Evolutionary conservation across 2,888 invertebrate species (phyloP).

Genomic region (Leptopterna dolabrata): DNA sequence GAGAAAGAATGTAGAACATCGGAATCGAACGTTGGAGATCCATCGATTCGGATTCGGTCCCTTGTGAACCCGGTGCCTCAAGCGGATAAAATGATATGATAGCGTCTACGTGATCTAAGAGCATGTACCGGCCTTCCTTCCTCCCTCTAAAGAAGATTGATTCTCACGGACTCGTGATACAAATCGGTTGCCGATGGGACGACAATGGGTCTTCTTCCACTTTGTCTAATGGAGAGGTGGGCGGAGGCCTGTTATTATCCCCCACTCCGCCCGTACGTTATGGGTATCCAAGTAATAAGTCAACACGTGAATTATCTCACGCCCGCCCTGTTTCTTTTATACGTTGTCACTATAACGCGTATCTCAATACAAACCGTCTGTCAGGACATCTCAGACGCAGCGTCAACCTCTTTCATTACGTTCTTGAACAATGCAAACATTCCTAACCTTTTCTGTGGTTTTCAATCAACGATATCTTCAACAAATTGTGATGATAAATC

Average conservation of each 20-base stretch:
- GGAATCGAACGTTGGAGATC: not conserved
- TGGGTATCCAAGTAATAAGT: constrained; percentile 29
- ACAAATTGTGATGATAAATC: too few species aligned
- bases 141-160: constrained; percentile 36
- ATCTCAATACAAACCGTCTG: not conserved
- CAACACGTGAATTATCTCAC: constrained; percentile 45
- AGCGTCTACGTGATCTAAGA: constrained; percentile 49
- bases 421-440: too few species aligned
- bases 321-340: not conserved
- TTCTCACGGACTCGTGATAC: constrained; percentile 54
- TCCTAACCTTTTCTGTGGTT: too few species aligned
- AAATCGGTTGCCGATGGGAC: constrained; percentile 54
- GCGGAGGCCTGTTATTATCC: constrained; percentile 50
- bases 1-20: not conserved
- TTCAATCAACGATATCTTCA: too few species aligned
- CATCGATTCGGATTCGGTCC: not conserved
- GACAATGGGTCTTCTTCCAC: constrained; percentile 49
- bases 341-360: not conserved
- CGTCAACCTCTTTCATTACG: not conserved
- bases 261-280: not conserved
- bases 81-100: constrained; percentile 49
- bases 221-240: constrained; percentile 54
- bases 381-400: not conserved
- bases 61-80: constrained; percentile 15
- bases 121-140: constrained; percentile 17